These are phyloP conservation scores for Promerops cafer DNA, from an alignment of 2,113 vertebrate genomes.

Conservation along the genomic window DNA sequence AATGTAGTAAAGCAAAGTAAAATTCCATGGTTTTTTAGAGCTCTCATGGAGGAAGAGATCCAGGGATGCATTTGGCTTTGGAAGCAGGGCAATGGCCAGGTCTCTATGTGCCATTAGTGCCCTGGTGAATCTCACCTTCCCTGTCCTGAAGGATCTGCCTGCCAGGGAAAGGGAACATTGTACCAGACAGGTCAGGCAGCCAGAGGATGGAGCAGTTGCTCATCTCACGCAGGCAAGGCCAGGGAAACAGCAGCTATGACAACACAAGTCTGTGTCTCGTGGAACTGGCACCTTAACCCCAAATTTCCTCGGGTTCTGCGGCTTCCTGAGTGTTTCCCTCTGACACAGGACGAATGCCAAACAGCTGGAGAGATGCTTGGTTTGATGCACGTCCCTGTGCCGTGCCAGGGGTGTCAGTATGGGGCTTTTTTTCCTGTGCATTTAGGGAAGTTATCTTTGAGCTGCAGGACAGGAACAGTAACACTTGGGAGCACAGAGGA, in stretches of 20 bases:
- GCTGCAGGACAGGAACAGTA: not conserved
- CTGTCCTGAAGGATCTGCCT: not conserved
- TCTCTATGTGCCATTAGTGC: not conserved
- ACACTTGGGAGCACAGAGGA: not conserved
- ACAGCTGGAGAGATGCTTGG: not conserved
- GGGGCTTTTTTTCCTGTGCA: not conserved
- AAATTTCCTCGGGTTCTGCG: not conserved
- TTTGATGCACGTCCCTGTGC: not conserved
- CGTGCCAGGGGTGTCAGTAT: not conserved
- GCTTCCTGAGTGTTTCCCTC: not conserved
- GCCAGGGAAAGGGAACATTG: not conserved
- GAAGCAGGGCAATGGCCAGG: not conserved
- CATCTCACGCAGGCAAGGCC: fast-evolving
- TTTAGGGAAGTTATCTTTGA: not conserved
- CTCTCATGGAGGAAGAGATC: fast-evolving
- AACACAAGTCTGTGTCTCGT: not conserved
- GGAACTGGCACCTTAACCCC: not conserved
- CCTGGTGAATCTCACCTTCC: not conserved
- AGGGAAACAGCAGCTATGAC: not conserved
- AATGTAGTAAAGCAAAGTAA: not conserved
- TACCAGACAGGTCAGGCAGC: not conserved
- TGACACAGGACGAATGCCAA: not conserved
- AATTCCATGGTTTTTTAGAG: not conserved
- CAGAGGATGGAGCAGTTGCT: not conserved
- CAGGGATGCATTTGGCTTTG: not conserved